Evolutionary conservation across 2,888 invertebrate species (phyloP), one percentile per base, ranked within the genome.

Genomic region (Pocota personata): DNA sequence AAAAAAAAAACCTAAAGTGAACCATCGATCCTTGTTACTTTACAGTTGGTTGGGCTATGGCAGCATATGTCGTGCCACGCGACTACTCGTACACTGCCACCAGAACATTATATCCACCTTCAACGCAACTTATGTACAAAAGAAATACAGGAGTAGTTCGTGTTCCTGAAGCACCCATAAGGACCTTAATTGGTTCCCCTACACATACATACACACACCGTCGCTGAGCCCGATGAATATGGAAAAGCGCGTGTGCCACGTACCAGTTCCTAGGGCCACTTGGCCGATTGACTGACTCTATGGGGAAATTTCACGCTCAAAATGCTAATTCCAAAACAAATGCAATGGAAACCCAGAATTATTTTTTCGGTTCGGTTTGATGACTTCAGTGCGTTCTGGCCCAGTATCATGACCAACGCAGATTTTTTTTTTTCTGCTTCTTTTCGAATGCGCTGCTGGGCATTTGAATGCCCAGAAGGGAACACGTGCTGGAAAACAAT

Each of bases 251-350:
- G 82, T 86, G 82, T 86, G 86, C 82, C 86, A 82, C 82, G 75
- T 73, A 67, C 73, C 60, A 10, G 10, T 14, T 43, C 43, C 16
- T 27, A 19, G 10, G 7, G 32, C 50, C 52, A 50, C 14, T 69
- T 64, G 62, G 21, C 14, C 50, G 1, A 10, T 8, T 32, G 72
- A 58, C 50, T 50, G 66, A 77, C 43, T 80, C 76, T 71, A 55
- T 76, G 76, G 86, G 72, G 82, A 86, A 86, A 86, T 77, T 86
- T 86, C 76, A 86, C 86, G 86, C 86, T 86, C 66, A 71, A 82
- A 72, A 82, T 82, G 86, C 66, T 73, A 71, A 76, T 82, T 69
- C 75, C 24, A 32, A 71, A 52, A 14, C 32, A 57, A 82, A 76
- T 64, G 82, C 82, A 77, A 37, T 52, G 40, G 58, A 67, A 78